Conservation (phyloP, 1,140 invertebrate species). For the Danaus plexippus region DNA sequence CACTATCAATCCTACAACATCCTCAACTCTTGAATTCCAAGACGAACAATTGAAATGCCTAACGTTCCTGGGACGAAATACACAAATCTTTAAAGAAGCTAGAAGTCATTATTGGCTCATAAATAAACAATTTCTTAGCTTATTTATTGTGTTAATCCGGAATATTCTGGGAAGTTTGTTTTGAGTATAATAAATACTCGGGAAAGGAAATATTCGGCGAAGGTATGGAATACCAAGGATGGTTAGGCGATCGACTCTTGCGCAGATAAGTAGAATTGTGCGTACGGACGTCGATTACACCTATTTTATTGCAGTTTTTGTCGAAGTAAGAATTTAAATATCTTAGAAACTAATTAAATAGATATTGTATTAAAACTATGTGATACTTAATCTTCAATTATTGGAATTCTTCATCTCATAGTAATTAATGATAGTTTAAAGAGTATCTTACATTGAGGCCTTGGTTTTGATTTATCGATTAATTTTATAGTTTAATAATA, state of each 20-base stretch:
- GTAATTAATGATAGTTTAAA: too few relatives aligned
- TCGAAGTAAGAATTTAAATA: constrained; percentile 25
- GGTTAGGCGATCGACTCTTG: constrained; percentile 34
- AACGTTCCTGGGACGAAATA: constrained; percentile 9
- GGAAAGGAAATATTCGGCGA: constrained; percentile 38
- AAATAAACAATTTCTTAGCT: constrained; percentile 32
- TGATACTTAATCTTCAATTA: too few relatives aligned
- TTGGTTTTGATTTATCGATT: too few relatives aligned
- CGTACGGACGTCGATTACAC: constrained; percentile 42
- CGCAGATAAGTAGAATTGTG: constrained; percentile 56
- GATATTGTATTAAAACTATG: too few relatives aligned
- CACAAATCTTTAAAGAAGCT: constrained; percentile 19
- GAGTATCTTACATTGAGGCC: too few relatives aligned
- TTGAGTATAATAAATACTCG: constrained; percentile 40
- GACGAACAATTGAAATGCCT: constrained; percentile 5
- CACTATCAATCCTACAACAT: not conserved
- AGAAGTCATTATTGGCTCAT: constrained; percentile 23
- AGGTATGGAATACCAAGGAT: constrained; percentile 33
- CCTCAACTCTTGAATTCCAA: constrained; percentile 5
- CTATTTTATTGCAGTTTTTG: constrained; percentile 54
- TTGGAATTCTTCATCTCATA: too few relatives aligned
- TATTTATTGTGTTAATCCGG: constrained; percentile 28
- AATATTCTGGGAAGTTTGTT: constrained; percentile 33
- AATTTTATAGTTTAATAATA: too few relatives aligned
- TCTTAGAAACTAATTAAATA: constrained; percentile 7